Evolutionary conservation across 2,888 invertebrate species (phyloP), one percentile per base, ranked within the genome.

Genomic region (Griposia aprilina): DNA sequence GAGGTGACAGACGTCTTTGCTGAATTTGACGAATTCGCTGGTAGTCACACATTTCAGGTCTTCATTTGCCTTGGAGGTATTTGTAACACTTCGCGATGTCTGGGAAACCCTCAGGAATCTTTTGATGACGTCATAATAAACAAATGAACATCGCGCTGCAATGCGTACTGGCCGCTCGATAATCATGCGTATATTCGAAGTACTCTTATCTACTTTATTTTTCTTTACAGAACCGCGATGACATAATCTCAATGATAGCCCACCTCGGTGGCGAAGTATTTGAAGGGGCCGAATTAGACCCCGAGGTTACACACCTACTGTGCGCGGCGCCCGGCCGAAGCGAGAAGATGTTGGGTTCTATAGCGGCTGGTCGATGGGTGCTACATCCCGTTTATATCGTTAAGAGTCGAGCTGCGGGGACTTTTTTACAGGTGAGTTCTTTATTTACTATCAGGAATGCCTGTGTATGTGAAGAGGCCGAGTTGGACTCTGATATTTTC

Each of bases 291-390:
- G 96, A 95, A 77, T 70, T 93, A 26, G 95, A 98, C 91, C 94
- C 97, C 0, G 93, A 94, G 0, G 94, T 95, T 0, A 98, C 98
- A 0, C 99, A 99, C 92, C 94, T 99, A 41, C 95, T 99, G 52
- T 98, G 98, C 87, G 97, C 98, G 66, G 97, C 97, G 90, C 98
- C 98, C 0, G 97, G 97, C 15, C 97, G 99, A 78, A 99, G 98
- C 91, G 99, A 99, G 96, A 99, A 99, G 96, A 97, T 98, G 95
- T 96, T 99, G 48, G 98, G 98, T 0, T 98, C 98, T 79, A 97
- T 99, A 81, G 99, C 99, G 0, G 97, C 98, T 0, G 99, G 99
- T 30, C 98, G 98, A 89, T 99, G 99, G 99, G 97, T 99, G 20
- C 94, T 99, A n/a, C 98, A 98, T 89, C 97, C 98, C 2, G 97